phyloP scores from a whole-genome alignment of 2,888 invertebrate genomes.

The Trypoxylon attenuatum region DNA sequence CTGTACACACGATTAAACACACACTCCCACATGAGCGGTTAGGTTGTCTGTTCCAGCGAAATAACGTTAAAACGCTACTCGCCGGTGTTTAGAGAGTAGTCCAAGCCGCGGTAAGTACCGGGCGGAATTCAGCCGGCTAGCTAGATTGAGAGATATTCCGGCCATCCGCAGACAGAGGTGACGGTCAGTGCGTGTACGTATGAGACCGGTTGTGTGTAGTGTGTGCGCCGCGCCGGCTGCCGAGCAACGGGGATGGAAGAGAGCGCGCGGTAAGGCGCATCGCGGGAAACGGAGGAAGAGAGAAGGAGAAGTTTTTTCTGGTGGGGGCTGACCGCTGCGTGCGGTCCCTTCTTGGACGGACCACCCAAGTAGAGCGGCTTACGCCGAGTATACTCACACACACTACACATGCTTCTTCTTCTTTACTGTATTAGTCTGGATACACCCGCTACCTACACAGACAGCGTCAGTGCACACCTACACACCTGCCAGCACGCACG shows the following conservation, averaged over 20 bases:
- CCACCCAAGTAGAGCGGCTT: conserved; percentile 74
- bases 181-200: conserved; percentile 55
- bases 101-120: conserved; percentile 56
- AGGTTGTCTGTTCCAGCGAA: too few relatives aligned
- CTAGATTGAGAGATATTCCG: conserved; percentile 74
- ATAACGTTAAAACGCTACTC: conserved; percentile 47
- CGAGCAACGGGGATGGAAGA: conserved; percentile 31
- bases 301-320: conserved; percentile 66
- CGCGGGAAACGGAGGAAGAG: conserved; percentile 44
- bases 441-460: background rate
- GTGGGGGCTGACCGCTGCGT: conserved; percentile 72
- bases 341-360: conserved; percentile 73
- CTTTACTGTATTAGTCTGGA: background rate
- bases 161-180: conserved; percentile 51
- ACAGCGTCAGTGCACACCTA: conserved; percentile 48
- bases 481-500: conserved; percentile 51
- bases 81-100: conserved; percentile 45
- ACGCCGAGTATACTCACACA: conserved; percentile 48
- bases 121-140: conserved; percentile 70
- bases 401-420: background rate
- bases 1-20: too few relatives aligned
- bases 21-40: too few relatives aligned
- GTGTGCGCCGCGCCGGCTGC: conserved; percentile 41
- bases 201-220: conserved; percentile 23
- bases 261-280: conserved; percentile 15